Base-by-base conservation (phyloP, 2,113 vertebrate species). In the Columba janthina region DNA sequence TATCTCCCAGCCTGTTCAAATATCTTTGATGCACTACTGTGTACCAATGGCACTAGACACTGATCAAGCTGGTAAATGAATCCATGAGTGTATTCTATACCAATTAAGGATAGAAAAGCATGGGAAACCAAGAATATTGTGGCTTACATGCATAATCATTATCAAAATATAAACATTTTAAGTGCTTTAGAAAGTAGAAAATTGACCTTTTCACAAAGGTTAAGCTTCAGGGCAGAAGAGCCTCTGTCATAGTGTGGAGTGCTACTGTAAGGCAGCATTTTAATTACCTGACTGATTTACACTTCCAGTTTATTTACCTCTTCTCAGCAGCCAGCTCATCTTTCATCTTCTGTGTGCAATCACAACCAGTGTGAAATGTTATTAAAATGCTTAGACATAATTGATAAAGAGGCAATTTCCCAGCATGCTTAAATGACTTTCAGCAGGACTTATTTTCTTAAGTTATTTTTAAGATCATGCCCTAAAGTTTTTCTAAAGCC, bases 241-340 rank as follows among this genome's bases (percentile, higher is more conserved):
- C 15, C 10, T 82, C 66, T 85, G 19, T 50, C 20, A 0, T 19
- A 50, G 44, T 25, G 4, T n/a, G 67, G 11, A 84, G 34, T 85
- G 38, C 6, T 85, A 67, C 34, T 64, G n/a, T 77, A 90, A 90
- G 48, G 67, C 73, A 84, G 42, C 14, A 78, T 84, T 93, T 94
- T 94, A 94, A 94, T 92, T 94, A 91, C 29, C 51, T 80, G 61
- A 60, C 60, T 84, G 86, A 91, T 94, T 91, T 94, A 75, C 42
- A 71, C 61, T 89, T 94, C 57, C 62, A 87, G 44, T 69, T 94
- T 94, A 86, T 88, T 94, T 93, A 88, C 42, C 57, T 56, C 48
- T 88, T 95, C 66, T 87, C 53, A 85, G 75, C 53, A 87, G 34
- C 21, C 51, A 93, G 9, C 51, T 89, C 48, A 84, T 90, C 73